These are phyloP conservation scores for Muscina levida DNA, from an alignment of 2,888 invertebrate genomes.

Conservation along the genomic window DNA sequence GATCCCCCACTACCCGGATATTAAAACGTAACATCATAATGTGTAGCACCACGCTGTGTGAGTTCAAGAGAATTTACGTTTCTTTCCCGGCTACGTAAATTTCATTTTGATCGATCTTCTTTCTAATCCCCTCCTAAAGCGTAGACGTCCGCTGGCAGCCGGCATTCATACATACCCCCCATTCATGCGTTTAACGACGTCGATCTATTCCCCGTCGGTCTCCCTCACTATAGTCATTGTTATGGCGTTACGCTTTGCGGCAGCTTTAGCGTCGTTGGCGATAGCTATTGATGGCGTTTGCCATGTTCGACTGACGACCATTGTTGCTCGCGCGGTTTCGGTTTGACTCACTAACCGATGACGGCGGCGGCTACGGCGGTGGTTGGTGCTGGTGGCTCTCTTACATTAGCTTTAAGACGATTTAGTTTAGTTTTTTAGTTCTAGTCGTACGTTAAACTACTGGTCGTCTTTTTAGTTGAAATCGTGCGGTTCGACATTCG, in stretches of 20 bases:
- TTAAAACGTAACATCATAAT: conserved; percentile 11
- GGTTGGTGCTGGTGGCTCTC: conserved; percentile 52
- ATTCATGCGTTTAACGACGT: too few species aligned
- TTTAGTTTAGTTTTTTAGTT: conserved; percentile 77
- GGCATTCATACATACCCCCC: too few species aligned
- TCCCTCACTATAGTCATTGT: conserved; percentile 20
- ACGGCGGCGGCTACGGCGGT: conserved; percentile 6
- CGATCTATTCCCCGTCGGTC: too few species aligned
- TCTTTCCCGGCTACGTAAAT: neutral
- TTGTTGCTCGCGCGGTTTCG: conserved; percentile 41
- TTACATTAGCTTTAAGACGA: conserved; percentile 74
- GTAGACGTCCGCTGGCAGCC: too few species aligned
- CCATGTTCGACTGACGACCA: too few species aligned
- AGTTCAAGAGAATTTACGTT: neutral
- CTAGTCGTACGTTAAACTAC: conserved; percentile 72
- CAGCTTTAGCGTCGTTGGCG: neutral
- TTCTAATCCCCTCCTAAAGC: too few species aligned
- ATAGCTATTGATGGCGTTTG: too few species aligned
- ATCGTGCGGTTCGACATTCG: conserved; percentile 4
- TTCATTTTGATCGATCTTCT: neutral
- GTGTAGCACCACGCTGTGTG: neutral
- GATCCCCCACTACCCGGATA: neutral
- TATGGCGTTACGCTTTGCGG: neutral
- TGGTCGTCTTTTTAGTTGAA: neutral
- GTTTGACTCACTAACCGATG: too few species aligned